Evolutionary conservation across 2,797 vertebrate species (phyloP).

Genomic region (Mycteria americana): DNA sequence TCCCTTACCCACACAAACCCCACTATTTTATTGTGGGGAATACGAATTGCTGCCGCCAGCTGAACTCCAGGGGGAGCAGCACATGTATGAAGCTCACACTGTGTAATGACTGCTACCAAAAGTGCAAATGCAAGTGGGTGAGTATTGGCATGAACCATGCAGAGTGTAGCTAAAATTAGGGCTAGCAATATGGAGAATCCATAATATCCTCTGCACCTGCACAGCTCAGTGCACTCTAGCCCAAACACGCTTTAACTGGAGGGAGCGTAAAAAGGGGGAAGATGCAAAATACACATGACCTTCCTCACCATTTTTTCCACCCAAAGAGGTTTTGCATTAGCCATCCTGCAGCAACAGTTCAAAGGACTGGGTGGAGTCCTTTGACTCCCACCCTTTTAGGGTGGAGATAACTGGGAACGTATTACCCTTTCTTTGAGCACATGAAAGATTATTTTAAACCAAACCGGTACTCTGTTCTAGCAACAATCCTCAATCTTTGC

Average conservation of each 20-base stretch:
- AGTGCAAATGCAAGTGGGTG: conserved; percentile 39
- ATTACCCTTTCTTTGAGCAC: background rate
- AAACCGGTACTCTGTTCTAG: background rate
- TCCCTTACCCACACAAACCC: background rate
- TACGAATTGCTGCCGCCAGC: background rate
- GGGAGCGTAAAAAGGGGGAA: background rate
- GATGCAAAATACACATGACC: background rate
- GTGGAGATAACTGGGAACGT: background rate
- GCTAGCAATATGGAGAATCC: background rate
- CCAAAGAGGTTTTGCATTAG: background rate
- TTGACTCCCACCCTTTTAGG: background rate
- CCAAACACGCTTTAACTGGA: background rate
- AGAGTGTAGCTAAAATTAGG: conserved; percentile 42
- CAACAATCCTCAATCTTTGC: background rate
- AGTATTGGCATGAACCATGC: conserved; percentile 9
- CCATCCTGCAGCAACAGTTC: background rate
- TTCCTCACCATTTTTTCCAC: background rate
- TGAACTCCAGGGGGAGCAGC: background rate
- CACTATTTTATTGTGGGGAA: background rate
- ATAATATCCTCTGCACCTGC: conserved; percentile 8
- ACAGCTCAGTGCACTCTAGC: background rate
- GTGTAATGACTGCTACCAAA: conserved; percentile 17
- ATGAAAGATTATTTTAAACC: conserved; percentile 6
- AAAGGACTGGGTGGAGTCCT: background rate
- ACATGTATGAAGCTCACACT: background rate